Conservation (phyloP, 1,140 invertebrate species). For the Dufourea novaeangliae region DNA sequence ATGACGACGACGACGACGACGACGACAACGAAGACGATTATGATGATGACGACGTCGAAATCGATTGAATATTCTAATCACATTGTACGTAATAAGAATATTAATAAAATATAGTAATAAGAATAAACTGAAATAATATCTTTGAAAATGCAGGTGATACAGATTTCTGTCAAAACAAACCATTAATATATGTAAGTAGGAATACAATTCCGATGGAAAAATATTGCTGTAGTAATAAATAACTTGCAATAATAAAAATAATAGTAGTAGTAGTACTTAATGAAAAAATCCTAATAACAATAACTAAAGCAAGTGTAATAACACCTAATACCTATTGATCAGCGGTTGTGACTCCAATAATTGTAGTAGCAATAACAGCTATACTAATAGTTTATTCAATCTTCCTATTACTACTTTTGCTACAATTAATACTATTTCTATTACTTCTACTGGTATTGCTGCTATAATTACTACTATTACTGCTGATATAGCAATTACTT, state of each 20-base stretch:
- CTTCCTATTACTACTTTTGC: neutral
- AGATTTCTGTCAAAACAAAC: too few relatives aligned
- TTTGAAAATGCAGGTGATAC: too few relatives aligned
- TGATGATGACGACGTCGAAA: neutral
- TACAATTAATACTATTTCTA: conserved; percentile 15
- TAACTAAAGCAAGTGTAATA: neutral
- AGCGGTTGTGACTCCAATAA: conserved; percentile 33
- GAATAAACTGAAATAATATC: too few relatives aligned
- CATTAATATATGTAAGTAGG: too few relatives aligned
- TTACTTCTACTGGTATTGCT: neutral
- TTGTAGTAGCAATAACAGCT: conserved; percentile 29
- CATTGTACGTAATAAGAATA: too few relatives aligned
- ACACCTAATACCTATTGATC: neutral
- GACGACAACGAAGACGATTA: neutral
- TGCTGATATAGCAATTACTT: conserved; percentile 24
- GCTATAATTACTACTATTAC: neutral
- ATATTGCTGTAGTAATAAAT: too few relatives aligned
- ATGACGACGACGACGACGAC: neutral
- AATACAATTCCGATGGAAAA: too few relatives aligned
- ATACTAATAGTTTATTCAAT: neutral
- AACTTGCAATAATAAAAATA: too few relatives aligned
- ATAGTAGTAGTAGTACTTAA: conserved; percentile 4
- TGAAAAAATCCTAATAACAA: too few relatives aligned
- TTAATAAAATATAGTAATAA: too few relatives aligned
- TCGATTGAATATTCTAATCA: too few relatives aligned